These are phyloP conservation scores for Cynaeus angustus DNA, from an alignment of 2,888 invertebrate genomes.

Conservation along the genomic window DNA sequence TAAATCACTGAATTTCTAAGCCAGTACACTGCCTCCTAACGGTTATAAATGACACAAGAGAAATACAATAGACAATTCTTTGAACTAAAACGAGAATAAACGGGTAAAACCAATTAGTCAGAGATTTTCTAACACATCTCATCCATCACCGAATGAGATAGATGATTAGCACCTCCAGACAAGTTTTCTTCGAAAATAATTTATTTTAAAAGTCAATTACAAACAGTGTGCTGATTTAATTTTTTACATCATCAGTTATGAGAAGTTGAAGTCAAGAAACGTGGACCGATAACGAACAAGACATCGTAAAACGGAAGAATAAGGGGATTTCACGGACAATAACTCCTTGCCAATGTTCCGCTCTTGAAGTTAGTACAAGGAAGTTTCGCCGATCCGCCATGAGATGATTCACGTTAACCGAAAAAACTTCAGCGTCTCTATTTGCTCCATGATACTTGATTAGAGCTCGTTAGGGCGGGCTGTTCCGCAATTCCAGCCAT, in stretches of 20 bases:
- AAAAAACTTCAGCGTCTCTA: conserved; percentile 36
- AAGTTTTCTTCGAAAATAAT: conserved; percentile 11
- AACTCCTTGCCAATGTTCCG: conserved; percentile 38
- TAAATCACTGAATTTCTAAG: conserved; percentile 3
- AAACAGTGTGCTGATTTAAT: conserved; percentile 20
- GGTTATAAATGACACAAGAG: conserved; percentile 16
- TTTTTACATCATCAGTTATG: conserved; percentile 35
- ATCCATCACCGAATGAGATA: conserved; percentile 24
- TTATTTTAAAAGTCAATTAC: conserved; percentile 33
- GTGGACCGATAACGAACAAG: conserved; percentile 36
- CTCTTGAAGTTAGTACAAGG: conserved; percentile 26
- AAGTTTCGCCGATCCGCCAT: conserved; percentile 27
- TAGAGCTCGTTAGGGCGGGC: conserved; percentile 39
- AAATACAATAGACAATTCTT: conserved; percentile 8
- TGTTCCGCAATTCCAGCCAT: conserved; percentile 35
- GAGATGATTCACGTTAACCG: conserved; percentile 31
- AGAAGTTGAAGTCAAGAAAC: conserved; percentile 31
- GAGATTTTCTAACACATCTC: conserved; percentile 21
- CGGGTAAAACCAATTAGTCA: conserved; percentile 16
- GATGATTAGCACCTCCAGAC: conserved; percentile 6
- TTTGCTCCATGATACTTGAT: conserved; percentile 43
- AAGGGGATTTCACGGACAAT: conserved; percentile 40
- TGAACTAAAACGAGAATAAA: conserved; percentile 10
- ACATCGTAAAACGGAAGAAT: conserved; percentile 37
- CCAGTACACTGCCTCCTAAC: background rate